Evolutionary conservation across 2,113 vertebrate genomes (phyloP), one percentile per base, ranked within the genome.

Genomic region (Myiopsitta monachus): DNA sequence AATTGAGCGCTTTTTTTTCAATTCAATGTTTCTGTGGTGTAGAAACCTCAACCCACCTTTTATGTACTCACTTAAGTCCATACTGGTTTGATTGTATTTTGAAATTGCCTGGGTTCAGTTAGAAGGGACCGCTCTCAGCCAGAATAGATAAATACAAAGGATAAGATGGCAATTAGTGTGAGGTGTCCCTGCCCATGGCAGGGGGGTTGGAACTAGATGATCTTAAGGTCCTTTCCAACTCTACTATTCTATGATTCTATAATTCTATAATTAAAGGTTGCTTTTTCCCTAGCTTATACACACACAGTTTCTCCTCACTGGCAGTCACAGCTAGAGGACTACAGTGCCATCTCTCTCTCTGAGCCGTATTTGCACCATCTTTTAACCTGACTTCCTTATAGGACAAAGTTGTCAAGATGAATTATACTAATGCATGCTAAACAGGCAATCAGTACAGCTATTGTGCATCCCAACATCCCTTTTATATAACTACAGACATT

Each of bases 281-380:
- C 1, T 59, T 77, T 94, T 77, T 85, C 33, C 54, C 41, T 63
- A 79, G 68, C 44, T 91, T 81, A 17, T 64, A 13, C 11, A 44
- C 36, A 41, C 21, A 9, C 9, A 14, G 10, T 82, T 91, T 54
- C 62, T 84, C 61, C 64, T 95, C 72, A 22, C 52, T 12, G 30
- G 57, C 74, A 76, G 24, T 52, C 46, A n/a, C 54, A 94, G 33
- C 36, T 30, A 67, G 83, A 97, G 70, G n/a, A 94, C 85, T 77
- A 9, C 23, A 94, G 91, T 91, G 83, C 84, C 88, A 78, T 89
- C 92, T 95, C 57, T 94, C 70, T 89, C 91, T 38, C 52, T 44
- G 41, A 92, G 39, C 51, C 38, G 68, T 77, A 64, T 68, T 88
- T 96, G 61, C 87, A 90, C 63, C 38, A 88, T 62, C 49, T 30